A percentile compares a stretch with the other conserved stretches of the same genome.
Conservation (phyloP, 2,888 invertebrate genomes). For the Mythimna albipuncta region DNA sequence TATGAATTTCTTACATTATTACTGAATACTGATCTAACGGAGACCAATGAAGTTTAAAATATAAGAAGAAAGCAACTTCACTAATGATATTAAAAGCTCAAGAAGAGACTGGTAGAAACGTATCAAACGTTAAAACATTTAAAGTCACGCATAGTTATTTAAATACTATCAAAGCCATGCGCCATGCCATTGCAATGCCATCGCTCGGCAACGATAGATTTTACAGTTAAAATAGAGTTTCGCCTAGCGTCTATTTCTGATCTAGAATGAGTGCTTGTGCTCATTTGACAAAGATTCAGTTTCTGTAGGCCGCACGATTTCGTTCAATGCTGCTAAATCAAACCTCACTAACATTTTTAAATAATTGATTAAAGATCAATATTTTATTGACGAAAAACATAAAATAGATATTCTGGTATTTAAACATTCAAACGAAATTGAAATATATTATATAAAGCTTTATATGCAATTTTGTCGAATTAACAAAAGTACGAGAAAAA, state of each 20-base stretch:
- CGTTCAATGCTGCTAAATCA: neutral
- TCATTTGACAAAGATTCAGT: conserved; percentile 12
- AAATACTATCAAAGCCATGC: conserved; percentile 8
- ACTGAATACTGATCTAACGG: conserved; percentile 9
- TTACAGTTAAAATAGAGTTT: conserved; percentile 14
- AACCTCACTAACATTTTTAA: conserved; percentile 6
- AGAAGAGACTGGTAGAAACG: conserved; percentile 37
- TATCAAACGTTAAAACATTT: conserved; percentile 29
- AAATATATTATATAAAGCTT: neutral
- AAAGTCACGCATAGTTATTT: conserved; percentile 7
- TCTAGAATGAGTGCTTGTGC: neutral
- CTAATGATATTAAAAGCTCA: conserved; percentile 11
- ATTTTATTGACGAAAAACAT: neutral
- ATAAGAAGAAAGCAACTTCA: neutral
- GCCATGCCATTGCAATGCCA: conserved; percentile 10
- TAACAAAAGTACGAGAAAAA: neutral
- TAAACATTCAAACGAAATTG: neutral
- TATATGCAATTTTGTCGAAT: neutral
- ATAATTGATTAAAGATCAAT: neutral
- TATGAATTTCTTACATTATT: neutral
- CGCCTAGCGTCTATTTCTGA: conserved; percentile 24
- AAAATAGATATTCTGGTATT: neutral
- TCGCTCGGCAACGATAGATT: conserved; percentile 8
- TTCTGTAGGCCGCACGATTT: neutral
- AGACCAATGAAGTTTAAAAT: neutral